phyloP scores from a whole-genome alignment of 2,888 invertebrate genomes.

The Ditula angustiorana region DNA sequence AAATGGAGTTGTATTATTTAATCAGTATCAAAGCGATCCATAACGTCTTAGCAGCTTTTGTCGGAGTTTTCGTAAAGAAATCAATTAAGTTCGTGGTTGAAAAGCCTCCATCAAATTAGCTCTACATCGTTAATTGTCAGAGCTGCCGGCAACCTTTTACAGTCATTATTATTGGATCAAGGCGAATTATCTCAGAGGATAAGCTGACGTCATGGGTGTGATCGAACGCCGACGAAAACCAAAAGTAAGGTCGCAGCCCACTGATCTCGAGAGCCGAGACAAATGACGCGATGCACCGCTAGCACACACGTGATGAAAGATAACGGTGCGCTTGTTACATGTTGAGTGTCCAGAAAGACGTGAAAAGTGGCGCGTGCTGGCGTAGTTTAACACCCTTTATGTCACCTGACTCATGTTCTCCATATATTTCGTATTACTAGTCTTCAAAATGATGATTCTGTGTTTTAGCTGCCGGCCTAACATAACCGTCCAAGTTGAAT shows the following conservation, averaged over 20 bases:
- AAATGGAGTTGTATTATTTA: not conserved
- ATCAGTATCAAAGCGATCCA: not conserved
- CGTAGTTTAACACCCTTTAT: constrained; percentile 22
- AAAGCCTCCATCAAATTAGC: constrained; percentile 27
- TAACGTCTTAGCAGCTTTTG: not conserved
- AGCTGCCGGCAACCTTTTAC: constrained; percentile 51
- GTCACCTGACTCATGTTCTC: not conserved
- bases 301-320: constrained; percentile 44
- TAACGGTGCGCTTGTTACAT: constrained; percentile 56
- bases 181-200: constrained; percentile 66
- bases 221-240: constrained; percentile 63
- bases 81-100: constrained; percentile 18
- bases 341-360: constrained; percentile 57
- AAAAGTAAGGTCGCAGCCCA: constrained; percentile 68
- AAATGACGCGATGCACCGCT: constrained; percentile 42
- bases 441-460: too few relatives aligned
- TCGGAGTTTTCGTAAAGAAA: constrained; percentile 3
- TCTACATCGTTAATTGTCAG: constrained; percentile 42
- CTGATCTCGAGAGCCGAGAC: constrained; percentile 42
- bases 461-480: too few relatives aligned
- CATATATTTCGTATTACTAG: too few relatives aligned
- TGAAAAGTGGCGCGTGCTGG: constrained; percentile 49
- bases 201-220: constrained; percentile 67
- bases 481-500: too few relatives aligned
- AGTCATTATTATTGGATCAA: constrained; percentile 64